Percentiles rank a stretch among this genome's conserved stretches.
Evolutionary conservation across 1,140 invertebrate genomes (phyloP).

Genomic region (Epicauta chinensis): DNA sequence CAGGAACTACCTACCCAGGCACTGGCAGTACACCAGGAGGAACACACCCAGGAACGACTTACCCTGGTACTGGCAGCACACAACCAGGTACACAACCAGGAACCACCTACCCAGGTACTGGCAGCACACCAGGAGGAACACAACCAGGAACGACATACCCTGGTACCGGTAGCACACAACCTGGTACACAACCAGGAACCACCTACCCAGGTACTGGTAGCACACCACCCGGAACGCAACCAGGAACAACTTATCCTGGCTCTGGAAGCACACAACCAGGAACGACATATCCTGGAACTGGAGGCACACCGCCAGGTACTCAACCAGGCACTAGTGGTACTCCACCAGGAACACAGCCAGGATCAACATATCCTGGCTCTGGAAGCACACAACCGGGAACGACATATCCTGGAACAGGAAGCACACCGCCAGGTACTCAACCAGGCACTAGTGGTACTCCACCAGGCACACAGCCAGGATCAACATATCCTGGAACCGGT

Average conservation of each 20-base stretch:
- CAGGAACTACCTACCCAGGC: conserved; percentile 6
- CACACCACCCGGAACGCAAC: conserved; percentile 15
- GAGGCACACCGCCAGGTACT: conserved; percentile 28
- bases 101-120: background rate
- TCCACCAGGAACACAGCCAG: conserved; percentile 18
- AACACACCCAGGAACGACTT: background rate
- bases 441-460: conserved; percentile 1
- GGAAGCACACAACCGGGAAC: background rate
- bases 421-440: conserved; percentile 25
- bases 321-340: background rate
- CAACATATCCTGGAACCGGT: conserved; percentile 1
- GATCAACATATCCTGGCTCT: conserved; percentile 3
- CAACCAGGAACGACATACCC: conserved; percentile 2
- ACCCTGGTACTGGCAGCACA: conserved; percentile 25
- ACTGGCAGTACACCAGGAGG: conserved; percentile 1
- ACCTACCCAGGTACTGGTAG: background rate
- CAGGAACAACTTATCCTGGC: conserved; percentile 9
- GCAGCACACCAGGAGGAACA: conserved; percentile 12
- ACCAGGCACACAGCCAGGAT: conserved; percentile 19
- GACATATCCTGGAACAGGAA: conserved; percentile 20
- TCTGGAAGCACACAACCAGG: background rate
- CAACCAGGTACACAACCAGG: conserved; percentile 17
- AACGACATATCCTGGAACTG: conserved; percentile 13
- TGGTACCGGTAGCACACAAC: conserved; percentile 9
- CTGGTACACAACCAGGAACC: background rate